A percentile compares a stretch with the other conserved stretches of the same genome.
Conservation (phyloP, 2,888 invertebrate species). For the Volucella bombylans region DNA sequence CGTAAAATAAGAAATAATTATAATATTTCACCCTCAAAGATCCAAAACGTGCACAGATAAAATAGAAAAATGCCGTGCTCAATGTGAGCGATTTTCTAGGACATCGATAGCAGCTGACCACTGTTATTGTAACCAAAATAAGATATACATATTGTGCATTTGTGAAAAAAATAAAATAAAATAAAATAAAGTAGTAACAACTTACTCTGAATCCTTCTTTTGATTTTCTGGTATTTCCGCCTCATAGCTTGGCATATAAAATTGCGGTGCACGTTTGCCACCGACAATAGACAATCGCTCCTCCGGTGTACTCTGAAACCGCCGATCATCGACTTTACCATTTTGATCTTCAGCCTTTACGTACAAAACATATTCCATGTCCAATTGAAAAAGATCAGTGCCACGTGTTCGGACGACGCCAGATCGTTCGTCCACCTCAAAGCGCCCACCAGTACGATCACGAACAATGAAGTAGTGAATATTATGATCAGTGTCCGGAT, state of each 20-base stretch:
- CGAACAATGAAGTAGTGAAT: slow-evolving; percentile 97
- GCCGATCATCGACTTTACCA: slow-evolving; percentile 94
- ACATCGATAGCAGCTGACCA: too few relatives aligned
- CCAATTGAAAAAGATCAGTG: slow-evolving; percentile 94
- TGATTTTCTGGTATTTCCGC: slow-evolving; percentile 98
- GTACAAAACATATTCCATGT: slow-evolving; percentile 97
- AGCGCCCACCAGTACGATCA: slow-evolving; percentile 90
- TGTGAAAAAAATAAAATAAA: too few relatives aligned
- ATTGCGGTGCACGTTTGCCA: slow-evolving; percentile 98
- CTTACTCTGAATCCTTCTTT: slow-evolving; percentile 98
- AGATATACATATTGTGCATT: too few relatives aligned
- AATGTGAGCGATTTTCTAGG: too few relatives aligned
- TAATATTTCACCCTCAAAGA: too few relatives aligned
- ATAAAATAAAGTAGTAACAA: slow-evolving; percentile 73
- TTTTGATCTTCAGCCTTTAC: slow-evolving; percentile 98
- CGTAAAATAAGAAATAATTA: too few relatives aligned
- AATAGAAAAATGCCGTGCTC: too few relatives aligned
- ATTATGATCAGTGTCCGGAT: slow-evolving; percentile 97
- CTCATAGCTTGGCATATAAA: slow-evolving; percentile 96
- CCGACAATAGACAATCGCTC: slow-evolving; percentile 96
- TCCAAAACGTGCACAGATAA: too few relatives aligned
- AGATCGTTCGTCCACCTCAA: slow-evolving; percentile 94
- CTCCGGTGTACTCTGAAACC: slow-evolving; percentile 95
- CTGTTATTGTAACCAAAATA: too few relatives aligned
- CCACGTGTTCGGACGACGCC: slow-evolving; percentile 96